Conservation (phyloP, 30 jellyfish, hydroid and myxozoan species). For the Cassiopea xamachana region DNA sequence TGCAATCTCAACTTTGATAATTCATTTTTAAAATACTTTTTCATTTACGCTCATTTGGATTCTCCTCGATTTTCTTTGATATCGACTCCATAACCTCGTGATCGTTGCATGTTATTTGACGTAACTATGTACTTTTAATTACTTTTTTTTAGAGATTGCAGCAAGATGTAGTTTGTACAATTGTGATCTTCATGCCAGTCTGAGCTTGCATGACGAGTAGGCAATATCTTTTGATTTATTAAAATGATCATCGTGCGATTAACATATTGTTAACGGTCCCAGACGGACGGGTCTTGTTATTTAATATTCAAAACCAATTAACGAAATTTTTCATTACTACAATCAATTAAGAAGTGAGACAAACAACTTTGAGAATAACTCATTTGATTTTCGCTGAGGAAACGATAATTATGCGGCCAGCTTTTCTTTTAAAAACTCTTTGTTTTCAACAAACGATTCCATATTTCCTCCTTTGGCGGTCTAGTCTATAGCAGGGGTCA, state of each 20-base stretch:
- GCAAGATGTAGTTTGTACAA: background rate
- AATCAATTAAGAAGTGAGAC: constrained; percentile 59
- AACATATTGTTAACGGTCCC: background rate
- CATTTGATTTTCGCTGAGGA: constrained; percentile 15
- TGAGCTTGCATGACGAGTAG: background rate
- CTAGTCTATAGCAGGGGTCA: background rate
- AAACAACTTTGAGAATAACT: constrained; percentile 19
- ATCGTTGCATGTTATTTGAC: background rate
- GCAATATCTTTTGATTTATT: constrained; percentile 1
- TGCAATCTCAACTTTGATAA: too few relatives aligned
- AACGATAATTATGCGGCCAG: constrained; percentile 15
- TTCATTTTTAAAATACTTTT: too few relatives aligned
- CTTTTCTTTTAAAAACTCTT: background rate
- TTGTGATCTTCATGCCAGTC: background rate
- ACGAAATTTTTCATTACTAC: constrained; percentile 41
- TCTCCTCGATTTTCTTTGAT: too few relatives aligned
- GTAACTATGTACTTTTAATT: background rate
- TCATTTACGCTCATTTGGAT: too few relatives aligned
- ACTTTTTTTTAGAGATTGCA: background rate
- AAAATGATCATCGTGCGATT: background rate
- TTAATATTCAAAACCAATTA: constrained; percentile 28
- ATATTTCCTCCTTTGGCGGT: constrained; percentile 6
- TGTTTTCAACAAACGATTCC: constrained; percentile 16
- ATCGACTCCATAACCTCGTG: too few relatives aligned
- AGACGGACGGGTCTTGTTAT: constrained; percentile 1